Evolutionary conservation across 2,888 invertebrate species (phyloP), one percentile per base, ranked within the genome.

Genomic region (Drosophila macrospina): DNA sequence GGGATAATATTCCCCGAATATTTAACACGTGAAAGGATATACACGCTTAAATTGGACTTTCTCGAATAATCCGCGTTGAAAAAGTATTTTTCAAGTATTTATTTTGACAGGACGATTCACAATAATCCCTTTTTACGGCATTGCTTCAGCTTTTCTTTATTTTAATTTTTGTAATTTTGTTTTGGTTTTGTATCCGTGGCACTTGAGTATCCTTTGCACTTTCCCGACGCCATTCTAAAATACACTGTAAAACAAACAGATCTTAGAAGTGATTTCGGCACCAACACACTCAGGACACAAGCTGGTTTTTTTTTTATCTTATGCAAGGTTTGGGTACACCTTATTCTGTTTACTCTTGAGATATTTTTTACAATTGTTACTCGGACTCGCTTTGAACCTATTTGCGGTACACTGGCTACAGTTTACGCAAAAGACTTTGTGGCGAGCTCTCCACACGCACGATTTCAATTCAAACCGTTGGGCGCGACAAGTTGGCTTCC

Each of bases 101-200:
- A 30, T 65, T 52, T 64, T 37, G 37, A 39, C 45, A 56, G 37
- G 39, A 61, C 69, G 68, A 75, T 64, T 60, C 86, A 81, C 84
- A 86, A 78, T 83, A 84, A 86, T 85, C 78, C 80, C 84, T 69
- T 83, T 82, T 80, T 78, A 78, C 55, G 71, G 70, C 64, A 52
- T 64, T 75, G 30, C 13, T 34, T 30, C 55, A 59, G 48, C 47
- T 67, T 51, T 44, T 59, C 20, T 44, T 34, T 41, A 50, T 42
- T 56, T 65, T 26, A 42, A 42, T 57, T 37, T 48, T 8, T 51
- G 30, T 48, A 51, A 51, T 59, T 50, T 45, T 16, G 26, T 50
- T 45, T 54, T 47, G 20, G 28, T 54, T 41, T 45, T 34, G 34
- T 61, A 37, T 61, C 56, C 16, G 16, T 16, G 55, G 56, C 50